Base-by-base conservation (phyloP, 2,113 vertebrate genomes). In the Lepus europaeus region DNA sequence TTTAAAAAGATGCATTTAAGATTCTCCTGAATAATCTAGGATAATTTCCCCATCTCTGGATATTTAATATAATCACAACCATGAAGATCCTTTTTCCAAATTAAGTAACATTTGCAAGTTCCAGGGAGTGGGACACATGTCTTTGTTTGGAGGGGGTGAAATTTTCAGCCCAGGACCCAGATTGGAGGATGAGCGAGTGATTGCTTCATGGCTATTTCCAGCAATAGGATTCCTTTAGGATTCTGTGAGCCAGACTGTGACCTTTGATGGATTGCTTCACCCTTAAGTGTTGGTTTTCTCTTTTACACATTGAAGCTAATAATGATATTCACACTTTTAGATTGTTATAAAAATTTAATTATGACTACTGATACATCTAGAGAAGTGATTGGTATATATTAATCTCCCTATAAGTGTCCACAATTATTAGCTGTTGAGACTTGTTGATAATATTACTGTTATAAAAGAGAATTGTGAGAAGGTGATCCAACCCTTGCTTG, bases 291-390 rank as follows among this genome's bases (percentile, higher is more conserved):
- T 53, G n/a, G 31, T 95, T 95, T 95, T 89, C 69, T 94, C 83
- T 82, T 69, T 92, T 93, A 78, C 5, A 82, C 73, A 95, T 68
- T 86, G 27, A 89, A 5, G 23, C n/a, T 89, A 78, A 70, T 76
- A 70, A 36, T 93, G 29, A 14, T 53, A 76, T 74, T 82, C 83
- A 89, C 33, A 59, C 59, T 64, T 56, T 82, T 88, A 82, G 33
- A 23, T 88, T 87, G 64, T 82, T 79, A 85, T 36, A 64, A 85
- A 94, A 78, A 86, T 80, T 76, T 80, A 88, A 29, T 89, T 45
- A 93, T 76, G 14, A 16, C 31, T 87, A 73, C 59, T 74, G 72
- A 89, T 64, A 59, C 27, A 77, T 51, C 92, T 92, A 93, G 33
- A 88, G 63, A 33, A 73, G 17, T 59, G 27, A 33, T 27, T 83